Evolutionary conservation across 1,140 invertebrate species (phyloP).

Genomic region (Leptinotarsa undecemlineata): DNA sequence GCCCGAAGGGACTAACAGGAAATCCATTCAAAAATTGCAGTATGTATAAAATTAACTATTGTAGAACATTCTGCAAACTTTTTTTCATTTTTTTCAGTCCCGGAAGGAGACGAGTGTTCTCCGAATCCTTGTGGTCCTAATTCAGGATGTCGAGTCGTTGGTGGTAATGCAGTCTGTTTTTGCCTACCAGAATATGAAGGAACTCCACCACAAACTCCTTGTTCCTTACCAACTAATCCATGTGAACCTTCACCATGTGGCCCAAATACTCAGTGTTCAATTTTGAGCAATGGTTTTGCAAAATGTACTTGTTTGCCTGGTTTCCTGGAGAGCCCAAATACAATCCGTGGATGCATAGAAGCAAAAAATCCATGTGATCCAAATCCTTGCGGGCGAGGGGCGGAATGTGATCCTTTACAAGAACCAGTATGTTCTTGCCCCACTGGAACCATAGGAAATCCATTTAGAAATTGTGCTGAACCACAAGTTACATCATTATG

Average conservation of each 20-base stretch:
- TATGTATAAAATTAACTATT: slow-evolving; percentile 61
- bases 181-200: slow-evolving; percentile 88
- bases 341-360: slow-evolving; percentile 80
- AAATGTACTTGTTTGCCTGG: slow-evolving; percentile 85
- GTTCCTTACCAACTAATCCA: slow-evolving; percentile 71
- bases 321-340: slow-evolving; percentile 84
- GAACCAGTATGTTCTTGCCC: slow-evolving; percentile 82
- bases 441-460: slow-evolving; percentile 74
- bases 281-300: slow-evolving; percentile 79
- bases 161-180: slow-evolving; percentile 76
- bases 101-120: slow-evolving; percentile 81
- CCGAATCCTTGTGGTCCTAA: slow-evolving; percentile 85
- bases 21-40: slow-evolving; percentile 91
- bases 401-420: slow-evolving; percentile 76
- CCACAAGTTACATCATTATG: slow-evolving; percentile 65
- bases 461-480: slow-evolving; percentile 71
- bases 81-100: slow-evolving; percentile 64
- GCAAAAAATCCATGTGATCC: slow-evolving; percentile 78
- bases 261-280: slow-evolving; percentile 82
- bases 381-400: slow-evolving; percentile 78
- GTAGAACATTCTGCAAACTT: slow-evolving; percentile 23
- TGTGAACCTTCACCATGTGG: slow-evolving; percentile 86
- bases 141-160: slow-evolving; percentile 75
- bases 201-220: slow-evolving; percentile 72
- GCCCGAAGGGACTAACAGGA: slow-evolving; percentile 85